Base-by-base conservation (phyloP, 2,113 vertebrate species). In the Paracanthobrama guichenoti region DNA sequence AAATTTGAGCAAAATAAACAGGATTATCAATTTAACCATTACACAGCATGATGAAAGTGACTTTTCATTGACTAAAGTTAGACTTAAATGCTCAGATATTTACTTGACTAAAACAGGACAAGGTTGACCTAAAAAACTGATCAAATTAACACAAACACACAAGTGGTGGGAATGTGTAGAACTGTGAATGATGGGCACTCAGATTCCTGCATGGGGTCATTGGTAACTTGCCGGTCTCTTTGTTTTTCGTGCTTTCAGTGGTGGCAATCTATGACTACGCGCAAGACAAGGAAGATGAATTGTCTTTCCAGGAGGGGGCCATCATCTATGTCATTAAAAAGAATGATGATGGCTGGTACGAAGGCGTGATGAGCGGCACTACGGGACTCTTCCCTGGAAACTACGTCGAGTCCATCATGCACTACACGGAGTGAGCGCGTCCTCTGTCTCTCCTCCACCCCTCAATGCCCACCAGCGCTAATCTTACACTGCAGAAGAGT, bases 251-350 rank as follows among this genome's bases (percentile, higher is more conserved):
- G 1, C 50, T 6, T 75, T 83, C 88, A 98, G 97, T 99, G 93
- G 97, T 99, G 90, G 97, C 97, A 8, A 98, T 98, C 89, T 98
- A 99, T 18, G 97, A 99, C 93, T 99, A 98, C 92, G 88, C 91
- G 0, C 96, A 96, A 81, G 97, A 99, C 94, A 99, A 99, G 85
- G 97, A 98, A 90, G 97, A 99, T 46, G 97, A 99, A 93, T 91
- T 99, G 84, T 97, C 97, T 0, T 99, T 99, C 93, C 96, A 98
- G 92, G 97, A 99, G 92, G 97, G 97, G 77, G 95, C 96, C 85
- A 98, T 99, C 89, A 99, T 99, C 91, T 99, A 98, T 1, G 97
- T 98, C 84, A 96, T 99, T 91, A 98, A 98, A 94, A 98, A 98
- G 91, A 98, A 98, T 16, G 97, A 98, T 22, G 97, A 99, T 0